phyloP scores from a whole-genome alignment of 2,888 invertebrate species.

The Ichneumon xanthorius region DNA sequence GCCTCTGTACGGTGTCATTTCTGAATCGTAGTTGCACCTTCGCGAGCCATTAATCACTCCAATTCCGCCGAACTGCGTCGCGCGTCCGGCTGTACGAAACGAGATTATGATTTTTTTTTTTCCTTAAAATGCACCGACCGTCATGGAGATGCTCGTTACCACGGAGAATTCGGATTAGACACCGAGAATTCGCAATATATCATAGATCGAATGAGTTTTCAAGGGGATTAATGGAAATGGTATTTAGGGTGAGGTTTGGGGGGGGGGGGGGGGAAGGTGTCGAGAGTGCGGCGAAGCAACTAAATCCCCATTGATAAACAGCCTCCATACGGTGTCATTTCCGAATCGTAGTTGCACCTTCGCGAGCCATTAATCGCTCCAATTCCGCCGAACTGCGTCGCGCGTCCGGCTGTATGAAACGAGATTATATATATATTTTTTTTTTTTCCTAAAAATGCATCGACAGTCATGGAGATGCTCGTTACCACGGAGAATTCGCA shows the following conservation, averaged over 20 bases:
- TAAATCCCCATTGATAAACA: conserved; percentile 11
- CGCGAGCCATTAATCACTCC: background rate
- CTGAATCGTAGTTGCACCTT: conserved; percentile 4
- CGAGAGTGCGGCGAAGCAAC: background rate
- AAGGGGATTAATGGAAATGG: background rate
- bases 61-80: background rate
- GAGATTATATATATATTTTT: background rate
- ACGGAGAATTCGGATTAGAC: too few species aligned
- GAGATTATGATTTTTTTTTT: conserved; percentile 30
- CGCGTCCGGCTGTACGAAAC: background rate
- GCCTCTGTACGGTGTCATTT: background rate
- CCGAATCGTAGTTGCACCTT: conserved; percentile 5
- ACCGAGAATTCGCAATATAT: too few species aligned
- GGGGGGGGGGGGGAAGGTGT: background rate
- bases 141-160: background rate
- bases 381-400: background rate
- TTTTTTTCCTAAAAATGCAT: too few species aligned
- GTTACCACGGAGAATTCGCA: too few species aligned
- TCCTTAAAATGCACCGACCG: background rate
- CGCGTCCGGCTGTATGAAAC: background rate
- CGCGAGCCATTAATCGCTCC: background rate
- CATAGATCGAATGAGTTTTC: background rate
- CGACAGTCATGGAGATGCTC: too few species aligned
- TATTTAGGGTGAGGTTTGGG: background rate
- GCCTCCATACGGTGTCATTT: background rate